Conservation (phyloP, 35 echinoderm and acorn worm species). For the Diadema setosum region DNA sequence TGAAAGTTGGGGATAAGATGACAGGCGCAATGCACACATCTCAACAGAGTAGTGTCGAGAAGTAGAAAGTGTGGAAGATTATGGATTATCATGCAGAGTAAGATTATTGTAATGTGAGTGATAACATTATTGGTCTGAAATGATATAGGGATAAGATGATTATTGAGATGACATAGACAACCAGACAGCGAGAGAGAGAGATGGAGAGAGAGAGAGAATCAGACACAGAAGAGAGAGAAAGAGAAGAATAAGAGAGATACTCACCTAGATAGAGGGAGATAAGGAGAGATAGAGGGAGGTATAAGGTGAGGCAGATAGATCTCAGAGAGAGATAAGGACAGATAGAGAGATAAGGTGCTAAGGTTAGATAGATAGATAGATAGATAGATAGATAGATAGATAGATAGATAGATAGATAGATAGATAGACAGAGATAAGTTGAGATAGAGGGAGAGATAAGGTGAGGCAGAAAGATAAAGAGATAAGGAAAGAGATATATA, state of each 20-base stretch:
- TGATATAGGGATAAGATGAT: background rate
- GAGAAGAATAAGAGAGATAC: background rate
- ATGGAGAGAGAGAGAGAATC: background rate
- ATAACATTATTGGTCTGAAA: too few species aligned
- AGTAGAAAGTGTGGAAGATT: too few species aligned
- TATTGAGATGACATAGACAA: background rate
- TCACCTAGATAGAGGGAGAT: background rate
- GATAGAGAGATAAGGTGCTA: background rate
- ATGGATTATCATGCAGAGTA: too few species aligned
- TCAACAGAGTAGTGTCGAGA: too few species aligned
- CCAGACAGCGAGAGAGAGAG: background rate
- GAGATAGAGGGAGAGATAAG: background rate
- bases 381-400: background rate
- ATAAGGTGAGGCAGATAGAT: background rate
- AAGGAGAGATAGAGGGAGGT: background rate
- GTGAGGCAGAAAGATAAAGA: background rate
- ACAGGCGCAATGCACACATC: too few species aligned
- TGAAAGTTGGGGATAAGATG: too few species aligned
- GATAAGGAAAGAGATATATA: background rate
- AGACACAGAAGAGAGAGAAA: background rate
- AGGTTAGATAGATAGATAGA: background rate
- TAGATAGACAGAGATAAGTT: background rate
- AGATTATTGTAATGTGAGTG: too few species aligned
- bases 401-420: background rate
- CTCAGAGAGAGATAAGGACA: background rate